Evolutionary conservation across 2,888 invertebrate species (phyloP).

Genomic region (Galeruca laticollis): DNA sequence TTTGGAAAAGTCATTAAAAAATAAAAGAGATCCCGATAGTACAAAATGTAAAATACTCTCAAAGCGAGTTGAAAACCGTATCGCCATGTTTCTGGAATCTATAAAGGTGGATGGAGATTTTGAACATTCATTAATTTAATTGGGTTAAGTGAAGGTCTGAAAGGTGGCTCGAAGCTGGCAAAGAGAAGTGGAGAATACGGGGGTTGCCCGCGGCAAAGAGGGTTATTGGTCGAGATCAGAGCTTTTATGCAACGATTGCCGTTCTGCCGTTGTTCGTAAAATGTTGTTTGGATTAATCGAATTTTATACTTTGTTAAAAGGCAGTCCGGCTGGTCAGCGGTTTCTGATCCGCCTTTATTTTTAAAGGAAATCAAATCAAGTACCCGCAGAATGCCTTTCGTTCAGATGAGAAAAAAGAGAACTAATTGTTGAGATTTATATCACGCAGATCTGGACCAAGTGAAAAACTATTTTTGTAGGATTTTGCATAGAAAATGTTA

Average conservation of each 20-base stretch:
- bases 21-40: slow-evolving; percentile 8
- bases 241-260: slow-evolving; percentile 57
- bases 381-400: slow-evolving; percentile 52
- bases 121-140: slow-evolving; percentile 61
- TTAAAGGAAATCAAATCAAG: slow-evolving; percentile 56
- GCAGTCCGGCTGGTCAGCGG: slow-evolving; percentile 56
- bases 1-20: background rate
- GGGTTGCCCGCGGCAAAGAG: slow-evolving; percentile 45
- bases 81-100: slow-evolving; percentile 26
- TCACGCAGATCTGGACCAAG: slow-evolving; percentile 28
- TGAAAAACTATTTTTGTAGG: background rate
- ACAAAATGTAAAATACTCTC: slow-evolving; percentile 25
- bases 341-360: slow-evolving; percentile 51
- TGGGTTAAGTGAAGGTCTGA: slow-evolving; percentile 61
- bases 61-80: slow-evolving; percentile 25
- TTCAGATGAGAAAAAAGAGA: slow-evolving; percentile 55
- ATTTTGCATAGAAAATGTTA: too few relatives aligned
- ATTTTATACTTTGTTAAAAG: slow-evolving; percentile 62
- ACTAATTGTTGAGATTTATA: slow-evolving; percentile 55
- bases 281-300: slow-evolving; percentile 62
- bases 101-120: slow-evolving; percentile 52
- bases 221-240: slow-evolving; percentile 57
- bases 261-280: slow-evolving; percentile 55
- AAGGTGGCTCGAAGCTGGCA: slow-evolving; percentile 47
- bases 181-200: slow-evolving; percentile 20